Evolutionary conservation across 2,888 invertebrate genomes (phyloP), one percentile per base, ranked within the genome.

Genomic region (Acronicta psi): DNA sequence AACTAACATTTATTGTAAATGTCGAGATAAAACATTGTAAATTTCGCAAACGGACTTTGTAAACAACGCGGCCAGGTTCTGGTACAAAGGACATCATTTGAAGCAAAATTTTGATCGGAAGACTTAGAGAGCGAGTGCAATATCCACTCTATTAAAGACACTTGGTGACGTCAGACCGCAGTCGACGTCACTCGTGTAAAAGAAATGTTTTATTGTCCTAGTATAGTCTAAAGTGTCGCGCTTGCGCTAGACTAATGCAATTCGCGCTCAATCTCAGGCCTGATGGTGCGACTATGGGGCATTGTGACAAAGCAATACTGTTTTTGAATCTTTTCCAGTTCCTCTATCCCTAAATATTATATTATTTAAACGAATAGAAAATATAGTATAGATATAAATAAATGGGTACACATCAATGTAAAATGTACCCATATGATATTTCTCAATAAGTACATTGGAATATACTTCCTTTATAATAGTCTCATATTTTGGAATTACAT

Each of bases 121-220:
- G 93, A 93, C 92, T 80, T 88, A 73, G 68, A 77, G 65, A 61
- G 56, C 60, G 76, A 77, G 80, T 71, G 73, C 51, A 59, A 73
- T 67, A 77, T 45, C 52, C 79, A 79, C 82, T 79, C 77, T 43
- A 59, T 43, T 72, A 77, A 79, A 76, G 68, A 69, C 77, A 83
- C 79, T 69, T 59, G 44, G 67, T 76, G 64, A 77, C 77, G 69
- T 62, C 59, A 61, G 59, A 47, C 42, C 51, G 18, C 47, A 61
- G 67, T 23, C 63, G 62, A 70, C 82, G 81, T 80, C 83, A 81
- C 73, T 76, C 73, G 83, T 85, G 87, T 87, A 85, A 88, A 83
- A 85, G 85, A 87, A 82, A 83, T 78, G 68, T 79, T 83, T 88
- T 94, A 94, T 94, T 94, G 94, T 94, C 93, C 88, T 90, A 92